A percentile compares a stretch with the other conserved stretches of the same genome.
Evolutionary conservation across 2,113 vertebrate species (phyloP).

Genomic region (Myrmecobius fasciatus): DNA sequence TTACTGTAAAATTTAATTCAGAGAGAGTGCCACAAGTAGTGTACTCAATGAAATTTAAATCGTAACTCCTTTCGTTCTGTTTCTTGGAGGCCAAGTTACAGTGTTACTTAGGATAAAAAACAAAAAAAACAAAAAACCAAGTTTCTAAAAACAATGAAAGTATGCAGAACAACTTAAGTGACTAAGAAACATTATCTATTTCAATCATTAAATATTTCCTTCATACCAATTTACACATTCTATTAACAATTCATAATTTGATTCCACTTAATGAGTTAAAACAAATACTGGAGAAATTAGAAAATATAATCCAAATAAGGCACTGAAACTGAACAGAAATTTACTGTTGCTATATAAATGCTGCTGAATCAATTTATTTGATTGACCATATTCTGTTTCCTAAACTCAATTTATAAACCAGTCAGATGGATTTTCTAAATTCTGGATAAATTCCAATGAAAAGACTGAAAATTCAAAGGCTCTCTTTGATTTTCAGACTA

Average conservation of each 20-base stretch:
- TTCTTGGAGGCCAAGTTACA: slow-evolving; percentile 14
- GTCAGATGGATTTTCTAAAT: slow-evolving; percentile 32
- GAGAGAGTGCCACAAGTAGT: neutral
- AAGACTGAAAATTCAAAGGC: slow-evolving; percentile 28
- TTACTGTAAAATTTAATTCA: neutral
- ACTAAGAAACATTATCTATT: neutral
- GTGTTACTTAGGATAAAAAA: neutral
- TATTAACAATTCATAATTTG: neutral
- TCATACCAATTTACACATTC: neutral
- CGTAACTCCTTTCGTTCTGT: neutral
- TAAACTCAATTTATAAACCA: slow-evolving; percentile 45
- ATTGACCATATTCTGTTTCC: slow-evolving; percentile 41
- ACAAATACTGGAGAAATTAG: neutral
- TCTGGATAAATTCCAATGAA: slow-evolving; percentile 38
- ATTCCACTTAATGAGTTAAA: neutral
- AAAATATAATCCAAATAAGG: slow-evolving; percentile 34
- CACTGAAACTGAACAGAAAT: neutral
- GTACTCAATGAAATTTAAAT: neutral
- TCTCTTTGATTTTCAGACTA: slow-evolving; percentile 7
- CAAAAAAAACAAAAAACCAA: too few species aligned
- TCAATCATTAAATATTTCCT: neutral
- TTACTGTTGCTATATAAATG: neutral
- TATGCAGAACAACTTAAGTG: neutral
- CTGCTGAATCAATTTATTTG: slow-evolving; percentile 10
- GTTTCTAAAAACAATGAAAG: neutral